Percentiles rank a stretch among this genome's conserved stretches.
Conservation (phyloP, 2,888 invertebrate genomes). For the Shargacucullia verbasci region DNA sequence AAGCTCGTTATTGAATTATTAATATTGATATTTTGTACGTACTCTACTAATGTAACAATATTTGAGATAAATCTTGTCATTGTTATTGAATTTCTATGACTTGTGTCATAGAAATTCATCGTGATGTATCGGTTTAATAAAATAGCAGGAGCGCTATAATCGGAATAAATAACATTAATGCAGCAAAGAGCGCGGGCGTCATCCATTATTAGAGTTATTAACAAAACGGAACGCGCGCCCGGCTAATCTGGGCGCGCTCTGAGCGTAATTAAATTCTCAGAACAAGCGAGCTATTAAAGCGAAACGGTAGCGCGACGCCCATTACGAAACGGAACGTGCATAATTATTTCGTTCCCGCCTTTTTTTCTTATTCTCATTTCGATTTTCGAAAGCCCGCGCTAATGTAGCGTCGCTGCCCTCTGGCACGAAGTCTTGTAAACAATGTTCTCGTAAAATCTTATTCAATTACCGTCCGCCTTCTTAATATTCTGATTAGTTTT, state of each 20-base stretch:
- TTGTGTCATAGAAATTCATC: slow-evolving; percentile 34
- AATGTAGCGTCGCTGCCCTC: slow-evolving; percentile 81
- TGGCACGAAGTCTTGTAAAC: slow-evolving; percentile 85
- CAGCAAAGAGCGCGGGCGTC: slow-evolving; percentile 75
- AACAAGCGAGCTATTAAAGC: slow-evolving; percentile 88
- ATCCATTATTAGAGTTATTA: slow-evolving; percentile 87
- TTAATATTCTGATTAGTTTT: slow-evolving; percentile 79
- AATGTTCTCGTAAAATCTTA: slow-evolving; percentile 87
- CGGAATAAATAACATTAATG: slow-evolving; percentile 67
- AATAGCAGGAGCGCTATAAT: slow-evolving; percentile 60
- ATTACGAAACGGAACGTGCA: slow-evolving; percentile 88
- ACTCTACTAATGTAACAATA: slow-evolving; percentile 65
- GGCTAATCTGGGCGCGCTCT: slow-evolving; percentile 84
- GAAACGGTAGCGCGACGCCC: slow-evolving; percentile 88
- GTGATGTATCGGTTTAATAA: slow-evolving; percentile 64
- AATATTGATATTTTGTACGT: slow-evolving; percentile 76
- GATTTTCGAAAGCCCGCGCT: slow-evolving; percentile 84
- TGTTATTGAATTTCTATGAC: slow-evolving; percentile 23
- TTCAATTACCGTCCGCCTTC: slow-evolving; percentile 80
- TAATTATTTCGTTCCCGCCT: slow-evolving; percentile 89
- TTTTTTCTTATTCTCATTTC: slow-evolving; percentile 82
- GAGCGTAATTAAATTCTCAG: slow-evolving; percentile 87
- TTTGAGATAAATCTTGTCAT: slow-evolving; percentile 55
- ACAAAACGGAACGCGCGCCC: slow-evolving; percentile 84
- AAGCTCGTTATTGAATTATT: slow-evolving; percentile 86